A percentile compares a stretch with the other conserved stretches of the same genome.
Conservation (phyloP, 2,888 invertebrate genomes). For the Cremastobaeus sp. region DNA sequence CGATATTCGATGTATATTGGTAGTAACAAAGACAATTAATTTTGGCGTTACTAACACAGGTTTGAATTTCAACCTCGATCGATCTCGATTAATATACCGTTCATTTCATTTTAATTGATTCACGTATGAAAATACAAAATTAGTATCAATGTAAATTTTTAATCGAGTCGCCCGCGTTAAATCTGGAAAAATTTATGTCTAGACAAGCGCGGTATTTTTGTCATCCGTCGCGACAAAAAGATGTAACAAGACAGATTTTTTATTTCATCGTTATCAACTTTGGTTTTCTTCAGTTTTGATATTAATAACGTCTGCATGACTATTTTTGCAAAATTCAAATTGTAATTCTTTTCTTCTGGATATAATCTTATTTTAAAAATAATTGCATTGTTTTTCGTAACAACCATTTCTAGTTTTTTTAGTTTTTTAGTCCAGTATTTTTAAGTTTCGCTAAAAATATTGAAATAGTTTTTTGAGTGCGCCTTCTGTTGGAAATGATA, state of each 20-base stretch:
- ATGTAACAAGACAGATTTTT: constrained; percentile 42
- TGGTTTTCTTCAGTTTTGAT: constrained; percentile 35
- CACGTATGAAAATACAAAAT: constrained; percentile 46
- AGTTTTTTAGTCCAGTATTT: too few relatives aligned
- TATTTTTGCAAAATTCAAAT: constrained; percentile 13
- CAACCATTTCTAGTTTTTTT: too few relatives aligned
- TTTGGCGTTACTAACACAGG: too few relatives aligned
- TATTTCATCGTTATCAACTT: constrained; percentile 35
- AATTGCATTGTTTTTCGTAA: too few relatives aligned
- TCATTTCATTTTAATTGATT: constrained; percentile 39
- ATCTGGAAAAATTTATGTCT: constrained; percentile 49
- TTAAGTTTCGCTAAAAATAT: too few relatives aligned
- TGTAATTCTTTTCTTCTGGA: not conserved
- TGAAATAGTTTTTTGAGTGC: too few relatives aligned
- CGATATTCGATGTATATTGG: too few relatives aligned
- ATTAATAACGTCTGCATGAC: constrained; percentile 8
- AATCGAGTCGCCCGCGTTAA: constrained; percentile 29
- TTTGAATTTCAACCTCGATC: constrained; percentile 8
- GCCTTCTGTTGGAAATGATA: too few relatives aligned
- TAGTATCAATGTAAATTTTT: constrained; percentile 47
- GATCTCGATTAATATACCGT: constrained; percentile 26
- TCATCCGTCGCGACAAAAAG: constrained; percentile 36
- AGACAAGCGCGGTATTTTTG: constrained; percentile 53
- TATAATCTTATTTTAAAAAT: too few relatives aligned
- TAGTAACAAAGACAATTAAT: too few relatives aligned